phyloP scores from a whole-genome alignment of 2,113 vertebrate genomes.

The Promerops cafer region DNA sequence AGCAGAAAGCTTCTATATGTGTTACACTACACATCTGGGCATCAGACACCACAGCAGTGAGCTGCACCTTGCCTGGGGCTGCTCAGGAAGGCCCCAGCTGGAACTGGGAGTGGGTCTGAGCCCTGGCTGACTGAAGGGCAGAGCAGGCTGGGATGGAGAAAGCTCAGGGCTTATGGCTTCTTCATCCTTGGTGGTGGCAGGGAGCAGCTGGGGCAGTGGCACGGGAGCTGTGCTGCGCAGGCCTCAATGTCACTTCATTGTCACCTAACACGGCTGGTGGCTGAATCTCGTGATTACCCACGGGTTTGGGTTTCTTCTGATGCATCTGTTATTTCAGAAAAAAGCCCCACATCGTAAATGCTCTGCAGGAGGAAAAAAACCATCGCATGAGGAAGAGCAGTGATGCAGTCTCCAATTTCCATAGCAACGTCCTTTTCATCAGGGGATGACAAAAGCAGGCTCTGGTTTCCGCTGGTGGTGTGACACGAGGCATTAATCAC shows the following conservation, averaged over 20 bases:
- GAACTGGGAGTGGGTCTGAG: fast-evolving
- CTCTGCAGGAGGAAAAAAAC: not conserved
- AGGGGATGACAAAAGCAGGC: conserved; percentile 31
- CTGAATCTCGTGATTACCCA: not conserved
- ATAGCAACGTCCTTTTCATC: conserved; percentile 55
- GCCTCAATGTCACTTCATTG: conserved; percentile 34
- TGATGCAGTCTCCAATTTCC: conserved; percentile 51
- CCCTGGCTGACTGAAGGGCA: not conserved
- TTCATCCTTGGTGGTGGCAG: not conserved
- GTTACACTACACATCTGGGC: fast-evolving
- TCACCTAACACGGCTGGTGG: not conserved
- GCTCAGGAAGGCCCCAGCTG: not conserved
- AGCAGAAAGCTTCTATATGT: not conserved
- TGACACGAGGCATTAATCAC: not conserved
- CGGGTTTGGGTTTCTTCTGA: not conserved
- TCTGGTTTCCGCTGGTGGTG: not conserved
- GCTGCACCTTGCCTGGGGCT: not conserved
- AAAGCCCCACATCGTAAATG: not conserved
- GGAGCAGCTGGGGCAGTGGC: not conserved
- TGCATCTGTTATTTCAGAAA: conserved; percentile 13
- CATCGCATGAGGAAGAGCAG: not conserved
- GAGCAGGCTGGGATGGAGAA: not conserved
- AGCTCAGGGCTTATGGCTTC: not conserved
- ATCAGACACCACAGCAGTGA: fast-evolving
- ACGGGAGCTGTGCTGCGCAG: fast-evolving